These are phyloP conservation scores for Scaptomyza graminum DNA, from an alignment of 1,140 invertebrate genomes.

Conservation along the genomic window DNA sequence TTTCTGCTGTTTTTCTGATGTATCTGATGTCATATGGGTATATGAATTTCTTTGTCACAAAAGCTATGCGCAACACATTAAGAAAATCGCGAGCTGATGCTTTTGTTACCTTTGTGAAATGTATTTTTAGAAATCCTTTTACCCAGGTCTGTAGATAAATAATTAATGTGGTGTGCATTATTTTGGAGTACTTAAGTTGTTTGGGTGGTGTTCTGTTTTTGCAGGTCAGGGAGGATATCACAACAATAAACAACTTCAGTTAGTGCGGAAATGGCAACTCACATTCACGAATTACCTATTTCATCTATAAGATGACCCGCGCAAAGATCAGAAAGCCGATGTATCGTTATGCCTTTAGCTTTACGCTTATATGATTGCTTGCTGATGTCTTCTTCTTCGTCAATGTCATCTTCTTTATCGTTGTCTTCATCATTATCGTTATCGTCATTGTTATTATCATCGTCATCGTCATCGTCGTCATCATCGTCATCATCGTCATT, in stretches of 20 bases:
- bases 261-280: slow-evolving; percentile 74
- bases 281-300: slow-evolving; percentile 80
- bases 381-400: slow-evolving; percentile 80
- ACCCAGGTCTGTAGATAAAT: slow-evolving; percentile 76
- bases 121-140: slow-evolving; percentile 59
- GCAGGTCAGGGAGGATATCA: slow-evolving; percentile 29
- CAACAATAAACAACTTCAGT: slow-evolving; percentile 68
- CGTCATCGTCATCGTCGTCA: slow-evolving; percentile 80
- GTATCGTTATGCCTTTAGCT: slow-evolving; percentile 74
- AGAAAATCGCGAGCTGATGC: slow-evolving; percentile 22
- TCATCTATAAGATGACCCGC: slow-evolving; percentile 71
- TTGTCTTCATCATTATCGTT: slow-evolving; percentile 63
- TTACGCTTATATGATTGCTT: slow-evolving; percentile 67
- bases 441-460: slow-evolving; percentile 21
- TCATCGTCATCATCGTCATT: slow-evolving; percentile 69
- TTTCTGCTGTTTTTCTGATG: too few species aligned
- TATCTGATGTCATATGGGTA: slow-evolving; percentile 28
- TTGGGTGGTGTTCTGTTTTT: neutral
- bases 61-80: slow-evolving; percentile 52
- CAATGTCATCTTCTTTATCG: slow-evolving; percentile 83
- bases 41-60: slow-evolving; percentile 62
- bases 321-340: slow-evolving; percentile 77
- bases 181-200: slow-evolving; percentile 1
- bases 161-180: slow-evolving; percentile 58
- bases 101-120: slow-evolving; percentile 68